phyloP scores from a whole-genome alignment of 2,113 vertebrate genomes.

The Eurystomus gularis region DNA sequence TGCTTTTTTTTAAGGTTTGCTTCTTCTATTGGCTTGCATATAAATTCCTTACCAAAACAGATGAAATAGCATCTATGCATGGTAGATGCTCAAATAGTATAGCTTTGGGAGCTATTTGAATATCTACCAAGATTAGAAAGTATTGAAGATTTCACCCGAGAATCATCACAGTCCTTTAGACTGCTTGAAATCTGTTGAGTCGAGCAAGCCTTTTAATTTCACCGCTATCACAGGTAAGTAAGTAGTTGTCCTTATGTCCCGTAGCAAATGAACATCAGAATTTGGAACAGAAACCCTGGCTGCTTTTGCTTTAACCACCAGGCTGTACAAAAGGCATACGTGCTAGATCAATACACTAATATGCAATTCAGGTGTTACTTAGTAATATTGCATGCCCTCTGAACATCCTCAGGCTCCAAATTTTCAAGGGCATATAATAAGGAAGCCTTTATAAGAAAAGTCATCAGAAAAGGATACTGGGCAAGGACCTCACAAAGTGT shows the following conservation, averaged over 20 bases:
- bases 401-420: not conserved
- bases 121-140: slow-evolving; percentile 9
- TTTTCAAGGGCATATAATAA: slow-evolving; percentile 22
- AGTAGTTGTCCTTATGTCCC: not conserved
- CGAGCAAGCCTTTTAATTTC: not conserved
- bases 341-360: not conserved
- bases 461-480: not conserved
- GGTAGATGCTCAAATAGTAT: not conserved
- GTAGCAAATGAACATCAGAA: not conserved
- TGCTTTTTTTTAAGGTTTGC: not conserved
- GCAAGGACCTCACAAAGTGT: not conserved
- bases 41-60: not conserved
- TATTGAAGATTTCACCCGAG: slow-evolving; percentile 7
- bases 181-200: not conserved
- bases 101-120: slow-evolving; percentile 29
- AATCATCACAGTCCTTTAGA: not conserved
- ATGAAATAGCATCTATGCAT: not conserved
- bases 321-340: not conserved
- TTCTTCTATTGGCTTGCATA: not conserved
- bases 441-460: not conserved
- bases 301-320: not conserved
- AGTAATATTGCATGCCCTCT: not conserved
- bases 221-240: not conserved
- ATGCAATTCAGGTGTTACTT: slow-evolving; percentile 24
- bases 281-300: not conserved